These are phyloP conservation scores for Uloborus diversus DNA, from an alignment of 1,140 invertebrate species.

Conservation along the genomic window DNA sequence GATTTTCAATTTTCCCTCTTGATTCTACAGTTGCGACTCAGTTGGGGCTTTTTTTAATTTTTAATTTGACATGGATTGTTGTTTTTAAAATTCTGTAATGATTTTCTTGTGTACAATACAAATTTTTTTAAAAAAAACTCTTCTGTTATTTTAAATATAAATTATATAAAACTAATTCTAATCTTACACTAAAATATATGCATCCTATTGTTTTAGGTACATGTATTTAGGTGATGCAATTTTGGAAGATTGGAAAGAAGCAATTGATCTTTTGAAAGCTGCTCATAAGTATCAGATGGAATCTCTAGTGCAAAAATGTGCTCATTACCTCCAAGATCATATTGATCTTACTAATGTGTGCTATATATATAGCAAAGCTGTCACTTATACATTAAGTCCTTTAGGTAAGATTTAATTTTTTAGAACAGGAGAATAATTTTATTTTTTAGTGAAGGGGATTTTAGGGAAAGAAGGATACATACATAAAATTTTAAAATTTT, in stretches of 20 bases:
- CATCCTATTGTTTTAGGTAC: constrained; percentile 23
- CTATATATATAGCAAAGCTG: constrained; percentile 50
- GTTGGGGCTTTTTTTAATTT: no score
- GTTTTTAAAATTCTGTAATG: no score
- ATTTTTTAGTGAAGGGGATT: background rate
- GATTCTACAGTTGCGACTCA: no score
- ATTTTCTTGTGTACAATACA: no score
- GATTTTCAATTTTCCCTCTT: no score
- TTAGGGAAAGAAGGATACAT: no score
- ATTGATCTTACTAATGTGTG: constrained; percentile 49
- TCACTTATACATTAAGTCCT: constrained; percentile 49
- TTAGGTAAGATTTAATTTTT: constrained; percentile 16
- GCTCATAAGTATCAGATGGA: constrained; percentile 55
- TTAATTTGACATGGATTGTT: no score
- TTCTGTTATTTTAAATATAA: no score
- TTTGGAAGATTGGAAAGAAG: constrained; percentile 54
- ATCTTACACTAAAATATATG: background rate
- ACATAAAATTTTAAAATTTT: no score
- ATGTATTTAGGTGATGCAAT: constrained; percentile 53
- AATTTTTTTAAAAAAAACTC: no score
- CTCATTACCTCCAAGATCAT: constrained; percentile 49
- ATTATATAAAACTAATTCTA: background rate
- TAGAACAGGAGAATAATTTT: background rate
- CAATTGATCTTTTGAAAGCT: constrained; percentile 49
- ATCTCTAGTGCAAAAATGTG: constrained; percentile 52